These are phyloP conservation scores for Aptenodytes patagonicus DNA, from an alignment of 2,113 vertebrate genomes.

Conservation along the genomic window DNA sequence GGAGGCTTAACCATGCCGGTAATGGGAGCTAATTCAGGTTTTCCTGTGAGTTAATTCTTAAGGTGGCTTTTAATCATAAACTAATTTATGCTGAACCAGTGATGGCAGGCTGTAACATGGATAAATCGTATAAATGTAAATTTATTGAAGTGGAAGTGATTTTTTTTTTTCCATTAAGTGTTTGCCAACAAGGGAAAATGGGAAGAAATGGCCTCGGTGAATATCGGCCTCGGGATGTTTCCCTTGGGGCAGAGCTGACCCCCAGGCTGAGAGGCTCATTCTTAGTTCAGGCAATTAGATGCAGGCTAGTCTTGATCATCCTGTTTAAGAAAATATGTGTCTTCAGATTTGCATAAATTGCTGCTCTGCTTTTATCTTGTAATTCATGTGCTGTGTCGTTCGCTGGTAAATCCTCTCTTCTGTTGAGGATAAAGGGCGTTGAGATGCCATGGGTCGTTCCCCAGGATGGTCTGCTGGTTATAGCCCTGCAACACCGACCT, in stretches of 20 bases:
- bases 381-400: not conserved
- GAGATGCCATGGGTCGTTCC: not conserved
- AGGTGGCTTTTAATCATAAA: not conserved
- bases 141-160: not conserved
- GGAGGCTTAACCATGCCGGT: not conserved
- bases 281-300: not conserved
- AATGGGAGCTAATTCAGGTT: not conserved
- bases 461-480: not conserved
- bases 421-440: accelerated
- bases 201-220: not conserved
- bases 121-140: not conserved
- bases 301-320: not conserved
- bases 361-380: not conserved
- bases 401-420: not conserved
- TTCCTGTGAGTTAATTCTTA: not conserved
- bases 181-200: not conserved
- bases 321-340: not conserved
- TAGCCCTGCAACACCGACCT: accelerated
- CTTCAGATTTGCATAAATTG: not conserved
- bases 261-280: not conserved
- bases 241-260: not conserved
- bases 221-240: not conserved
- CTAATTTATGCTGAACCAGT: not conserved
- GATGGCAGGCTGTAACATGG: not conserved
- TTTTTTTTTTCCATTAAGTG: not conserved